These are phyloP conservation scores for Acanthurus leucopareius DNA, from an alignment of 2,797 vertebrate genomes.

Conservation along the genomic window DNA sequence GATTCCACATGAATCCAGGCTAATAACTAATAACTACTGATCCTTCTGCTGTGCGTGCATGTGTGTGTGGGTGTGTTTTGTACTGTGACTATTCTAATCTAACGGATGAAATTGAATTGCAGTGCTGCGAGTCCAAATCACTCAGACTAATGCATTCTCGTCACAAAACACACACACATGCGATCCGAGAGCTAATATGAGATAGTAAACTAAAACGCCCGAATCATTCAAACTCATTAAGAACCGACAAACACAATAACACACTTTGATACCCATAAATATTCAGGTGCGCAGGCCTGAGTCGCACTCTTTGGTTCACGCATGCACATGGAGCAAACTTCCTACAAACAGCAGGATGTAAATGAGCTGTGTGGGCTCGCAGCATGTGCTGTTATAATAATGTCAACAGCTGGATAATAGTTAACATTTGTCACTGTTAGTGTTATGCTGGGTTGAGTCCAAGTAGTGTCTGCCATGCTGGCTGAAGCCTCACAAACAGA, in stretches of 20 bases:
- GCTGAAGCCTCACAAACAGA: conserved; percentile 26
- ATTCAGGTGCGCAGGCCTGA: conserved; percentile 15
- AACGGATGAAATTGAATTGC: conserved; percentile 70
- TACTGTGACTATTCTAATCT: conserved; percentile 62
- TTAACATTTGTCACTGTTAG: conserved; percentile 66
- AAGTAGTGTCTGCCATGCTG: conserved; percentile 37
- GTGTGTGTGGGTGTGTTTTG: neutral
- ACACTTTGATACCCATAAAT: conserved; percentile 42
- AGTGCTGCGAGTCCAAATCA: conserved; percentile 57
- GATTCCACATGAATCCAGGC: conserved; percentile 50
- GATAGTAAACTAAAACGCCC: conserved; percentile 52
- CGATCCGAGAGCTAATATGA: conserved; percentile 60
- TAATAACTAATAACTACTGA: conserved; percentile 65
- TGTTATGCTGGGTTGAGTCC: conserved; percentile 37
- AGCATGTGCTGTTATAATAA: conserved; percentile 42
- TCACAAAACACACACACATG: conserved; percentile 48
- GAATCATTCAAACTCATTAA: conserved; percentile 69
- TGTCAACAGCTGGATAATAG: conserved; percentile 73
- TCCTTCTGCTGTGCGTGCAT: conserved; percentile 29
- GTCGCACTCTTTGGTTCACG: neutral
- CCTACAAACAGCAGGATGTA: conserved; percentile 53
- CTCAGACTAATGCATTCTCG: conserved; percentile 63
- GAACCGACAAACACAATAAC: conserved; percentile 48
- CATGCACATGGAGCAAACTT: conserved; percentile 7
- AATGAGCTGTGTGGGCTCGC: conserved; percentile 47